These are phyloP conservation scores for Columba janthina DNA, from an alignment of 2,113 vertebrate species.

Conservation along the genomic window DNA sequence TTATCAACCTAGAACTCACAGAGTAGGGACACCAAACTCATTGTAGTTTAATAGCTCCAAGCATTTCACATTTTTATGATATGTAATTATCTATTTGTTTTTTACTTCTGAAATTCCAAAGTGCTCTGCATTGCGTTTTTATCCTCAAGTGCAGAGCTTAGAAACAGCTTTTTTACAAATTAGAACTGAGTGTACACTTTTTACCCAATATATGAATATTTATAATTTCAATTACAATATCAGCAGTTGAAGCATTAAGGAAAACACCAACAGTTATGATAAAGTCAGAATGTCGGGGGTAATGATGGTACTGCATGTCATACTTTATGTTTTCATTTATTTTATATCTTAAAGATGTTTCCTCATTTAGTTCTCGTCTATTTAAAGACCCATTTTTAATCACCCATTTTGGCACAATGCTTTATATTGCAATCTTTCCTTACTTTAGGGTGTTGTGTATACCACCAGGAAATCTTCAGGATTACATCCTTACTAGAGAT, in stretches of 20 bases:
- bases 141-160: neutral
- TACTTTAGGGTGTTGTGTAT: neutral
- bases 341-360: neutral
- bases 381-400: neutral
- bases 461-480: neutral
- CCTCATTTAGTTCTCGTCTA: neutral
- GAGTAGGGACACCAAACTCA: neutral
- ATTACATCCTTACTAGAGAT: neutral
- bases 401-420: rapidly evolving
- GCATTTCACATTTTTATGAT: neutral
- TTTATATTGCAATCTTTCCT: neutral
- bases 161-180: neutral
- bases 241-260: neutral
- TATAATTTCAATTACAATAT: neutral
- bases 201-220: neutral
- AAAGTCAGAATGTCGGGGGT: neutral
- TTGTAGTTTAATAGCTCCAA: neutral
- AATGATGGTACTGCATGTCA: neutral
- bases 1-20: neutral
- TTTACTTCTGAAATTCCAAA: neutral
- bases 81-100: neutral
- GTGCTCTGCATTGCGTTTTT: neutral
- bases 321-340: neutral
- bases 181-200: neutral
- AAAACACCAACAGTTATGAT: neutral